Base-by-base conservation (phyloP, 2,888 invertebrate genomes). In the Sinopyrophorus schimmeli region DNA sequence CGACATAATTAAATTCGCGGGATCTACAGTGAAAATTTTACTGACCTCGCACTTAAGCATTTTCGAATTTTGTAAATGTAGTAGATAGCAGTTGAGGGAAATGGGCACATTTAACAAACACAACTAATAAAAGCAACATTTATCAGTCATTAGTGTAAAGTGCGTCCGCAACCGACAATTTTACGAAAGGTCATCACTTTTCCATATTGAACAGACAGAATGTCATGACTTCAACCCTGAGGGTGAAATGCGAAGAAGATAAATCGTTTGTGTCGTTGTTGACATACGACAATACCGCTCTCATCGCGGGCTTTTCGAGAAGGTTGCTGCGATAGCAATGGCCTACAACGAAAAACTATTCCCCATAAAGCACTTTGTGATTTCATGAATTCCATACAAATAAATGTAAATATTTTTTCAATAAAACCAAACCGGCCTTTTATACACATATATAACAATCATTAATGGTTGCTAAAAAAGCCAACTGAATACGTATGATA, bases 171-270 rank as follows among this genome's bases (percentile, higher is more conserved):
- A 21, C 24, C 32, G 28, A 21, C 28, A 40, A 35, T 31, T 27
- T 56, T 48, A 47, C 55, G 54, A 49, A 53, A 55, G 59, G 60
- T 60, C 61, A 62, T 62, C 59, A 59, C 58, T 62, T 61, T 56
- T 57, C 54, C 51, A 53, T 56, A 53, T 46, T 57, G 58, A 55
- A 52, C 62, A 66, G 64, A 66, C 63, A 62, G 60, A 59, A 64
- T 61, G 66, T 64, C 64, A 65, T 60, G 62, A 63, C 56, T 63
- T 55, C 57, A 63, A 60, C 64, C 65, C 61, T 61, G 40, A 43
- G 64, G 67, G 67, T 64, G 65, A 68, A 69, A 70, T 69, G 66
- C 64, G 64, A 62, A 62, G 62, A 68, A 70, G 70, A 72, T 72
- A 70, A 72, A 72, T 72, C 68, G 68, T 61, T 62, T 61, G 63